Evolutionary conservation across 23 tunicate genomes (phyloP), one percentile per base, ranked within the genome.

Genomic region (Aplidium turbinatum): DNA sequence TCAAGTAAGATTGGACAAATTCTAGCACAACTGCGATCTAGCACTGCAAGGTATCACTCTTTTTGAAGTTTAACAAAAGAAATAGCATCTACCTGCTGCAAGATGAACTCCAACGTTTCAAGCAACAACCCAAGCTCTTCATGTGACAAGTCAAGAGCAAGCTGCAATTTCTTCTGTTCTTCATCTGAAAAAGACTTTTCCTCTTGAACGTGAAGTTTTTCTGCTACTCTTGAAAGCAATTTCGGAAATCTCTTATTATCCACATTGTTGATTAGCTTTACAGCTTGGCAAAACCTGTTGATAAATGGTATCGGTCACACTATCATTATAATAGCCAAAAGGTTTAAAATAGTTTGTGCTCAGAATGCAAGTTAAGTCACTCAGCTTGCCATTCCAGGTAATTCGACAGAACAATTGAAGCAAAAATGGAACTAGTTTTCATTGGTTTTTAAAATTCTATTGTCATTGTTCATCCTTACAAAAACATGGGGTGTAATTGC

Each of bases 51-150:
- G n/a, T n/a, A n/a, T n/a, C n/a, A n/a, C n/a, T n/a, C n/a, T n/a
- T n/a, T n/a, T n/a, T n/a, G n/a, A n/a, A n/a, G n/a, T n/a, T n/a
- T n/a, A n/a, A 16, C 11, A 16, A 42, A 42, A 11, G 50, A 42
- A 42, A 42, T 9, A 16, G 13, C 13, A 16, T 16, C 62, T 70
- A 77, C 90, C 90, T 76, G 77, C 32, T 68, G 82, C 62, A 67
- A 84, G 26, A 84, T 84, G 29, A 68, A 78, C 38, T 64, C 66
- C 20, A 80, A 53, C 4, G 94, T 74, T 74, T 79, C 82, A 57
- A 87, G 63, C 29, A 87, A 11, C 33, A 74, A 38, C 33, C 34
- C 47, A 1, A 80, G 38, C n/a, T 80, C 76, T 26, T 36, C 25
- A 4, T 28, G 6, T 40, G 47, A 27, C 21, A 79, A 29, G 11